These are phyloP conservation scores for Candoia aspera DNA, from an alignment of 2,113 vertebrate genomes.

Conservation along the genomic window DNA sequence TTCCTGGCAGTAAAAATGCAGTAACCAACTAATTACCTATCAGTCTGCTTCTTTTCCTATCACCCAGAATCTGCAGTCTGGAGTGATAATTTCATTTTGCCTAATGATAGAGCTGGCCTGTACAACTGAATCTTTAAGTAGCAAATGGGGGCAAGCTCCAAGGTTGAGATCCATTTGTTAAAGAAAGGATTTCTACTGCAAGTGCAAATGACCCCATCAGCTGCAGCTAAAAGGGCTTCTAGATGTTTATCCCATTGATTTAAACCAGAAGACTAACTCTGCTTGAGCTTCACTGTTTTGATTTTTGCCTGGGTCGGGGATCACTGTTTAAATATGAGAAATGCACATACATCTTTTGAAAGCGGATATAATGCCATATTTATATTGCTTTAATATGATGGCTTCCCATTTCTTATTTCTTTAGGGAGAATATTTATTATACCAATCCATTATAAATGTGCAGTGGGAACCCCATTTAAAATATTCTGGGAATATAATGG, in stretches of 20 bases:
- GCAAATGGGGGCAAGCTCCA: neutral
- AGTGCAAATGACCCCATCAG: neutral
- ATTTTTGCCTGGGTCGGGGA: neutral
- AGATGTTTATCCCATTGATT: neutral
- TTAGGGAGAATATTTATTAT: conserved; percentile 18
- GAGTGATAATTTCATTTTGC: neutral
- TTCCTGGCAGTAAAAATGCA: neutral
- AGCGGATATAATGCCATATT: conserved; percentile 20
- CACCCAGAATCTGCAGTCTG: neutral
- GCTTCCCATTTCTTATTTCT: conserved; percentile 24
- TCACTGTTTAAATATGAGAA: conserved; percentile 20
- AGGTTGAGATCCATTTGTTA: neutral
- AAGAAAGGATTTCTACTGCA: neutral
- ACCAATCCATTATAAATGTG: conserved; percentile 15
- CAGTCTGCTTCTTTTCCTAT: neutral
- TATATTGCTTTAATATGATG: conserved; percentile 24
- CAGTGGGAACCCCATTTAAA: conserved; percentile 13
- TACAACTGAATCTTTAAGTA: neutral
- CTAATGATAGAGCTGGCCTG: neutral
- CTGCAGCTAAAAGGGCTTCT: neutral
- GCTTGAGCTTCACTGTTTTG: neutral
- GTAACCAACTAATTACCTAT: neutral
- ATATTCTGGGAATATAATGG: conserved; percentile 42
- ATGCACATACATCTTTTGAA: conserved; percentile 16
- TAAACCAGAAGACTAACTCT: neutral